Base-by-base conservation (phyloP, 2,797 vertebrate genomes). In the Miichthys miiuy region DNA sequence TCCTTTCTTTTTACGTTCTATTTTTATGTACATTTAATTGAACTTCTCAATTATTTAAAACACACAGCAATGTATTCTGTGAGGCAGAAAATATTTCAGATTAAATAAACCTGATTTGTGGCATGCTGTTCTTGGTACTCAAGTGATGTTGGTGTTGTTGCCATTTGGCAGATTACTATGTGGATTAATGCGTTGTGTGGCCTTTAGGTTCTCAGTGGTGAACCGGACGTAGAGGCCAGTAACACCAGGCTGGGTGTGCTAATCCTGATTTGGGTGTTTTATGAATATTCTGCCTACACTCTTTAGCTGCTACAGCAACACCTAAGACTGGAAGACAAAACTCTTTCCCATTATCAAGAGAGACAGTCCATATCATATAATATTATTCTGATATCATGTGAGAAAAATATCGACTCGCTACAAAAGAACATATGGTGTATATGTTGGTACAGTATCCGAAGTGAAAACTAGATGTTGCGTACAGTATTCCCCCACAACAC, bases 191-290 rank as follows among this genome's bases (percentile, higher is more conserved):
- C 55, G 17, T 17, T 20, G 55, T n/a, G n/a, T 46, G 27, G 48
- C 21, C 21, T 72, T 42, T 25, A 2, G 27, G 47, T 61, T 61
- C 11, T 12, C 11, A 1, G 25, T 18, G 20, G 38, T 38, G n/a
- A 61, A 44, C 47, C 57, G 4, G 38, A 16, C 14, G 56, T 67
- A 50, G 68, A 47, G 50, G 48, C n/a, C 63, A 38, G 47, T 52
- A 16, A 48, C 63, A 50, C 30, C 0, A 3, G 44, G 47, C 6
- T 34, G 20, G 2, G 64, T 68, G 58, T 42, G 20, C 30, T 51
- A 60, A 66, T 66, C 69, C 69, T 46, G 48, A 16, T 44, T 54
- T 58, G n/a, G 46, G 47, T 56, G 44, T 23, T 60, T 55, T 55
- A 27, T 61, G 41, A 61, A 67, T 54, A 61, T 55, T 47, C 48